Conservation (phyloP, 2,888 invertebrate genomes). For the Dexiosoma caninum region DNA sequence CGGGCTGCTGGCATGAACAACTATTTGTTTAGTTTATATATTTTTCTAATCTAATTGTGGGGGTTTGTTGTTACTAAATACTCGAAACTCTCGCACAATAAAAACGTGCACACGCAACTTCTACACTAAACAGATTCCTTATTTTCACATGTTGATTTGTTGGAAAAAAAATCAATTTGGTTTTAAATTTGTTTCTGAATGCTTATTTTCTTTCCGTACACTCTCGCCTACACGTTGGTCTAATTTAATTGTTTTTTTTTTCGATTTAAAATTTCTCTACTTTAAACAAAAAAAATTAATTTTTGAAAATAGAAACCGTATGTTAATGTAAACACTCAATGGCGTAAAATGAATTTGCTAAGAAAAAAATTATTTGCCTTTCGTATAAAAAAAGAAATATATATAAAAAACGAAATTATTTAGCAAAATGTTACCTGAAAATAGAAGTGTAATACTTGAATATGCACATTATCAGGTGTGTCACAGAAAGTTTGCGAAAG, state of each 20-base stretch:
- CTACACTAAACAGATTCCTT: not conserved
- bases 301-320: slow-evolving; percentile 47
- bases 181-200: slow-evolving; percentile 19
- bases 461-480: too few relatives aligned
- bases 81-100: not conserved
- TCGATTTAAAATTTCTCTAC: not conserved
- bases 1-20: not conserved
- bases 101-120: not conserved
- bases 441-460: too few relatives aligned
- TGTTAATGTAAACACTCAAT: slow-evolving; percentile 47
- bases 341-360: not conserved
- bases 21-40: not conserved
- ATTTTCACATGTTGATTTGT: not conserved
- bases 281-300: not conserved
- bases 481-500: too few relatives aligned
- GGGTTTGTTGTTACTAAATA: slow-evolving; percentile 22
- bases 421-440: not conserved
- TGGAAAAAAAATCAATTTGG: not conserved
- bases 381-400: not conserved
- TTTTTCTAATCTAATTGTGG: slow-evolving; percentile 32
- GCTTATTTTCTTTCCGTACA: slow-evolving; percentile 12
- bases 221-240: slow-evolving; percentile 58
- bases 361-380: not conserved
- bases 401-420: not conserved
- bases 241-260: slow-evolving; percentile 9